Evolutionary conservation across 1,140 invertebrate genomes (phyloP).

Genomic region (Capitella teleta): DNA sequence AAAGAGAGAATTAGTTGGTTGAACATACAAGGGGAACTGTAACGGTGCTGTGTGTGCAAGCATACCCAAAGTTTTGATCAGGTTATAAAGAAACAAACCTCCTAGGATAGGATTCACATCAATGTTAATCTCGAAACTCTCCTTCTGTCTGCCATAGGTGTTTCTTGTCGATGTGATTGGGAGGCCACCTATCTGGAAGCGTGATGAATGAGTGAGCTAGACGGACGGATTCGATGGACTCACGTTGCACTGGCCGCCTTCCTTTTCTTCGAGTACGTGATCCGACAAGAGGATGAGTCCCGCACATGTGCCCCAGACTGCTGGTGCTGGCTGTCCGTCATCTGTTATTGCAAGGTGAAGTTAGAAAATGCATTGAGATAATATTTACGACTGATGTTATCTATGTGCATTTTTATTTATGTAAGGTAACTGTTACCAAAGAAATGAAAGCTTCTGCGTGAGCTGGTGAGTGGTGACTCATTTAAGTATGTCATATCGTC

Average conservation of each 20-base stretch:
- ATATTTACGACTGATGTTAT: no score
- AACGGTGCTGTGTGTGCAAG: not conserved
- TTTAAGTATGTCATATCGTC: no score
- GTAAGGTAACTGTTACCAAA: no score
- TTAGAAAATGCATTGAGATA: not conserved
- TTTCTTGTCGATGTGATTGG: conserved; percentile 26
- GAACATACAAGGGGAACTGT: not conserved
- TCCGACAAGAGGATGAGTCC: conserved; percentile 30
- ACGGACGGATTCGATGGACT: not conserved
- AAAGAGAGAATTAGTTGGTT: not conserved
- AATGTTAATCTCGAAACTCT: conserved; percentile 26
- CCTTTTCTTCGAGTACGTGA: conserved; percentile 23
- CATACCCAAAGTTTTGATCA: not conserved
- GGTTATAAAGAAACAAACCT: not conserved
- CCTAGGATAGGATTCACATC: conserved; percentile 4
- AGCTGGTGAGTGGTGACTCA: no score
- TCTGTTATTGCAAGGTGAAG: not conserved
- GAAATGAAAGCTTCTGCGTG: no score
- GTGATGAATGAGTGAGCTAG: not conserved
- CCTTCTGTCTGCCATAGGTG: conserved; percentile 26
- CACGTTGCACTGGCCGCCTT: conserved; percentile 24
- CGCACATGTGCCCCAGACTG: conserved; percentile 32
- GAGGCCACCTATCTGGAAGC: conserved; percentile 23
- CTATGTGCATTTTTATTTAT: no score
- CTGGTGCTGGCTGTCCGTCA: conserved; percentile 15